phyloP scores from a whole-genome alignment of 2,888 invertebrate genomes.

The Euclidia mi region DNA sequence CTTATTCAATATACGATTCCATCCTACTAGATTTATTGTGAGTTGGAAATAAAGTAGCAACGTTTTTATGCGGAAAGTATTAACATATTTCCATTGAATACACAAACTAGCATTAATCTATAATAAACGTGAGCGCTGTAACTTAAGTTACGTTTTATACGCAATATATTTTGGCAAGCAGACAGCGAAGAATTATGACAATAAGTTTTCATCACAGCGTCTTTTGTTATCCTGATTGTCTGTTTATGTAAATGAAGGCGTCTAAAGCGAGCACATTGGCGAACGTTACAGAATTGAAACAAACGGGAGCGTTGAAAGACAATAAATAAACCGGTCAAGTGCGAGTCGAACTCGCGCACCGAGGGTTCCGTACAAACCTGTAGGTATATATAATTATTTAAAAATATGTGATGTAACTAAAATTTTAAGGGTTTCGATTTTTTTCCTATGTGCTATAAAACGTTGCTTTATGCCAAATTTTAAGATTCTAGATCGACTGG shows the following conservation, averaged over 20 bases:
- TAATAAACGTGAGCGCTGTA: slow-evolving; percentile 16
- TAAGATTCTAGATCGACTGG: no score
- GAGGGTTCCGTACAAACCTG: no score
- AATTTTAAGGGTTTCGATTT: no score
- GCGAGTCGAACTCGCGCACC: slow-evolving; percentile 64
- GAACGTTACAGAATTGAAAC: slow-evolving; percentile 35
- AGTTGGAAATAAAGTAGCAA: no score
- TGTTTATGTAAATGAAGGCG: slow-evolving; percentile 69
- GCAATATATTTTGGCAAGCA: slow-evolving; percentile 57
- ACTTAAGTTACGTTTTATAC: slow-evolving; percentile 27
- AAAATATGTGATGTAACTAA: no score
- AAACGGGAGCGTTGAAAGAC: slow-evolving; percentile 21
- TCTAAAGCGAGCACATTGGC: slow-evolving; percentile 42
- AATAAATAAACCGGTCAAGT: slow-evolving; percentile 46
- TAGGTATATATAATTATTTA: no score
- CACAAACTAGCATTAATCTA: slow-evolving; percentile 21
- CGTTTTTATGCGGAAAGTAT: no score
- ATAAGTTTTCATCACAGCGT: slow-evolving; percentile 62
- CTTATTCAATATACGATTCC: no score
- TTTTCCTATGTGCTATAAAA: no score
- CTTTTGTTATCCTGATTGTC: slow-evolving; percentile 71
- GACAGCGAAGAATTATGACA: slow-evolving; percentile 61
- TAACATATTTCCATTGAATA: slow-evolving; percentile 2
- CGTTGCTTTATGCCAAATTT: no score
- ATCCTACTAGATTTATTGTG: no score